Percentiles rank a stretch among this genome's conserved stretches.
Evolutionary conservation across 2,888 invertebrate species (phyloP).

Genomic region (Zootermopsis nevadensis): DNA sequence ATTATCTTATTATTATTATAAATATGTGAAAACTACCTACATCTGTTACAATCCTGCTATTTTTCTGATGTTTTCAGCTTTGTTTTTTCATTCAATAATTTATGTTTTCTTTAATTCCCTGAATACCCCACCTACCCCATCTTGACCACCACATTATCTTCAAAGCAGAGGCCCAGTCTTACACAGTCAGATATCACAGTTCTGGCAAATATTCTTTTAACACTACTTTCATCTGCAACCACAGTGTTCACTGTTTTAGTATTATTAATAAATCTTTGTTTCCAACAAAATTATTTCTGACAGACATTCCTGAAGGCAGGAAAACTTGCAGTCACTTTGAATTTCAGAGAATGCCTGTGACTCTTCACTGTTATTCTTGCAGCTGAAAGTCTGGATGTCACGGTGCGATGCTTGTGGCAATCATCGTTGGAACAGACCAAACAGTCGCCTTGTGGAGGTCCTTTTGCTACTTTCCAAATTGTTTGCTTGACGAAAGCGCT

Average conservation of each 20-base stretch:
- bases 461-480: constrained; percentile 58
- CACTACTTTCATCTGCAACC: neutral
- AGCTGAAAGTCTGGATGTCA: neutral
- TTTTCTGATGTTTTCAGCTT: neutral
- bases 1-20: neutral
- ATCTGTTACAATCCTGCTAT: neutral
- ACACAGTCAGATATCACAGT: neutral
- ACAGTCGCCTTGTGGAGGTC: constrained; percentile 61
- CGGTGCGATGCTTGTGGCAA: neutral
- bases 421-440: constrained; percentile 68
- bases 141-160: neutral
- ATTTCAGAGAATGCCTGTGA: neutral
- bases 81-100: neutral
- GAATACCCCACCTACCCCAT: constrained; percentile 1
- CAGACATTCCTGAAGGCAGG: neutral
- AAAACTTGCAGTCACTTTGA: neutral
- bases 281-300: neutral
- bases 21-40: neutral
- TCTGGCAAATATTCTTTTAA: neutral
- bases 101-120: neutral
- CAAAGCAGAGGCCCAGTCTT: neutral
- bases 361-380: neutral
- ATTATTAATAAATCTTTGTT: neutral
- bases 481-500: constrained; percentile 44
- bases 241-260: neutral